A percentile compares a stretch with the other conserved stretches of the same genome.
phyloP scores from a whole-genome alignment of 1,140 invertebrate genomes.

The Nylanderia fulva region DNA sequence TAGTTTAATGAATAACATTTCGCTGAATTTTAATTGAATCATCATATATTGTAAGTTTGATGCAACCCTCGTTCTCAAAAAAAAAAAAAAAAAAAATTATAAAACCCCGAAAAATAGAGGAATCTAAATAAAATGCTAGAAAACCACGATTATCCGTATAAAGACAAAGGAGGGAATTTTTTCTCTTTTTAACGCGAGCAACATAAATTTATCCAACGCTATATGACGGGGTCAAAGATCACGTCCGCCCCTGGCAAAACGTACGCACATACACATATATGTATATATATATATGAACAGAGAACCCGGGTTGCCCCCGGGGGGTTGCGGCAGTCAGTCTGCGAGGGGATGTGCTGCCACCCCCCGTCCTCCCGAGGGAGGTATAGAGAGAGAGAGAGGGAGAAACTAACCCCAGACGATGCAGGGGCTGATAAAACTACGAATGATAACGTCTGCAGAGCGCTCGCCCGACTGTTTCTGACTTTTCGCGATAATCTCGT shows the following conservation, averaged over 20 bases:
- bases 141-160: background rate
- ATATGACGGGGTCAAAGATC: conserved; percentile 44
- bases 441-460: conserved; percentile 77
- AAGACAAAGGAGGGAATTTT: background rate
- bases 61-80: background rate
- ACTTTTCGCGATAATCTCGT: conserved; percentile 77
- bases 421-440: conserved; percentile 76
- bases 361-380: conserved; percentile 47
- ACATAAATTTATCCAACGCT: conserved; percentile 39
- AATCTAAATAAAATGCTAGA: conserved; percentile 4
- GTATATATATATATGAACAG: conserved; percentile 36
- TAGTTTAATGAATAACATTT: background rate
- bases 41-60: background rate
- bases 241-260: conserved; percentile 55
- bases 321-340: conserved; percentile 55
- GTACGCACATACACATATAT: conserved; percentile 7
- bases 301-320: conserved; percentile 46
- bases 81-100: background rate
- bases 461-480: conserved; percentile 75
- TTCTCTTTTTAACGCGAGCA: conserved; percentile 9
- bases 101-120: background rate
- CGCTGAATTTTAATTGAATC: background rate
- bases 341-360: conserved; percentile 40
- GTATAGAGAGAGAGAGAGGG: conserved; percentile 36
- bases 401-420: conserved; percentile 78